These are phyloP conservation scores for Euborellia annulipes DNA, from an alignment of 1,140 invertebrate genomes.

Conservation along the genomic window DNA sequence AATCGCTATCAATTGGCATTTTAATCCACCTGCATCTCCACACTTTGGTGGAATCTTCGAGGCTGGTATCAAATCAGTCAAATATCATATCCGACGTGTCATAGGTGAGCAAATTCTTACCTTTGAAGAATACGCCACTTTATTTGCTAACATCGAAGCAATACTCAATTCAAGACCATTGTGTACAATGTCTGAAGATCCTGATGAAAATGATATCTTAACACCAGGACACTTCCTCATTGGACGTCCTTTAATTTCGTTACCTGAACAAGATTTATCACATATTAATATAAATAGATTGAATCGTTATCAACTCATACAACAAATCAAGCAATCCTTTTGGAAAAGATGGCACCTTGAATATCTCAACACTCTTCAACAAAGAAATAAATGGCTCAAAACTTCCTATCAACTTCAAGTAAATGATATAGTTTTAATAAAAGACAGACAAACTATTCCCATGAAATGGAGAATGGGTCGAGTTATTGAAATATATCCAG, in stretches of 20 bases:
- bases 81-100: conserved; percentile 14
- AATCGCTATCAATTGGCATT: conserved; percentile 18
- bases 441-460: conserved; percentile 17
- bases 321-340: conserved; percentile 15
- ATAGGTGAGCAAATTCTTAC: conserved; percentile 12
- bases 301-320: conserved; percentile 14
- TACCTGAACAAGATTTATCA: conserved; percentile 15
- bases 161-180: conserved; percentile 22
- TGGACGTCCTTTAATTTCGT: conserved; percentile 17
- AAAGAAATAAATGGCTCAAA: conserved; percentile 14
- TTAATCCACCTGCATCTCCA: conserved; percentile 19
- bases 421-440: conserved; percentile 12
- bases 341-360: conserved; percentile 19
- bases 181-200: conserved; percentile 15
- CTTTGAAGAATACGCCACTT: conserved; percentile 14
- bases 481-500: conserved; percentile 19
- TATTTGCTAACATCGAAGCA: conserved; percentile 12
- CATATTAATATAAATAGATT: conserved; percentile 11
- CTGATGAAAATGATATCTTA: conserved; percentile 18
- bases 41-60: conserved; percentile 27
- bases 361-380: conserved; percentile 17
- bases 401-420: conserved; percentile 11
- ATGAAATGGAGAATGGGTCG: conserved; percentile 20
- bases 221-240: conserved; percentile 27
- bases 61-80: conserved; percentile 19